phyloP scores from a whole-genome alignment of 2,113 vertebrate species.

The Syngnathus floridae region DNA sequence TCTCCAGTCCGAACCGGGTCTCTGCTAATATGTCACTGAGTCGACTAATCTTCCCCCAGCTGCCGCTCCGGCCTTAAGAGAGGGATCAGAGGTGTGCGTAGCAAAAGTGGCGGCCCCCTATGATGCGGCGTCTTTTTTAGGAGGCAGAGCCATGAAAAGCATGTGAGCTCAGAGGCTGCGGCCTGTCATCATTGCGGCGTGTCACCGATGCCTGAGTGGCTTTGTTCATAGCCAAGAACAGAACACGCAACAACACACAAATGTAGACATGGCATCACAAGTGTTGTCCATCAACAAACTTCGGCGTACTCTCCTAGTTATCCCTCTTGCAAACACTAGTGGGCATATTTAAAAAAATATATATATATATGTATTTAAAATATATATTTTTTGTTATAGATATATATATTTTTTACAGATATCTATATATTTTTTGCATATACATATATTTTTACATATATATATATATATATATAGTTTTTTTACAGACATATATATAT shows the following conservation, averaged over 20 bases:
- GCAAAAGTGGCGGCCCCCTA: constrained; percentile 74
- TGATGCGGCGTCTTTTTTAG: constrained; percentile 84
- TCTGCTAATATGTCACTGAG: constrained; percentile 40
- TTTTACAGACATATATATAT: too few relatives aligned
- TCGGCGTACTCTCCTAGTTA: neutral
- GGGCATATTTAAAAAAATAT: neutral
- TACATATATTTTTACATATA: too few relatives aligned
- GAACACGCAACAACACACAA: constrained; percentile 30
- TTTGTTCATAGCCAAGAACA: constrained; percentile 77
- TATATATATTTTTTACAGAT: too few relatives aligned
- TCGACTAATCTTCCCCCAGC: constrained; percentile 70
- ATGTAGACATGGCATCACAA: constrained; percentile 9
- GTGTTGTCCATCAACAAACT: neutral
- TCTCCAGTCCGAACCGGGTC: constrained; percentile 31
- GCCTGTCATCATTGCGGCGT: constrained; percentile 63
- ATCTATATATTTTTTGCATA: too few relatives aligned
- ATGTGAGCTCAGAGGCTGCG: constrained; percentile 78
- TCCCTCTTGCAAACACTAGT: neutral
- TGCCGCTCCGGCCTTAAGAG: constrained; percentile 80
- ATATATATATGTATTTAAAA: too few relatives aligned
- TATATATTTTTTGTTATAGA: too few relatives aligned
- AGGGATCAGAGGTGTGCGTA: constrained; percentile 67
- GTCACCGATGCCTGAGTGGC: constrained; percentile 55
- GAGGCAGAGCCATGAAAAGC: constrained; percentile 85
- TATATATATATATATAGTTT: too few relatives aligned